phyloP scores from a whole-genome alignment of 2,113 vertebrate genomes.

The Labeo catla region DNA sequence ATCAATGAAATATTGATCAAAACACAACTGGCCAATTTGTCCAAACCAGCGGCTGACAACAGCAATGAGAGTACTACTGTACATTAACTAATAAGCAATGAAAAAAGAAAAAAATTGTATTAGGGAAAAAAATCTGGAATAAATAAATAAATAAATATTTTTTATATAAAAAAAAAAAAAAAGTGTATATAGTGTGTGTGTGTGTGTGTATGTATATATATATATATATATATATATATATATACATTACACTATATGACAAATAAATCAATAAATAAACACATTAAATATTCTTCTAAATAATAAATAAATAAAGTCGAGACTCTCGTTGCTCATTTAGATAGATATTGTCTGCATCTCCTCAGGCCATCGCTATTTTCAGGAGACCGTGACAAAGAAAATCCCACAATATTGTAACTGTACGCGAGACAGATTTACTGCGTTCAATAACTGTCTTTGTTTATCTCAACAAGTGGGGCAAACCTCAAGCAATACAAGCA shows the following conservation, averaged over 20 bases:
- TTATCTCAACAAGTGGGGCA: not conserved
- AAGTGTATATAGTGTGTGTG: too few relatives aligned
- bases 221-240: too few relatives aligned
- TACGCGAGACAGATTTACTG: not conserved
- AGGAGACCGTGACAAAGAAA: conserved; percentile 1
- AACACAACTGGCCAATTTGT: not conserved
- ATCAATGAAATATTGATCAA: not conserved
- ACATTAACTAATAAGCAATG: not conserved
- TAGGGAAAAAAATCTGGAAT: too few relatives aligned
- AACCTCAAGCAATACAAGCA: not conserved
- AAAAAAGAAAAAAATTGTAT: not conserved
- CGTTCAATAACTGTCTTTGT: not conserved
- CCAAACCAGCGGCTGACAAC: not conserved
- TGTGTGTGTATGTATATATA: too few relatives aligned
- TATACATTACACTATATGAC: too few relatives aligned
- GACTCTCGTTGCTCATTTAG: not conserved
- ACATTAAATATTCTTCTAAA: too few relatives aligned
- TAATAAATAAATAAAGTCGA: not conserved
- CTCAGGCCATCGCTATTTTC: not conserved
- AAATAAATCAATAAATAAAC: too few relatives aligned
- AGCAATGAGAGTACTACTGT: not conserved
- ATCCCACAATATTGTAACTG: not conserved
- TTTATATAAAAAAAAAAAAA: too few relatives aligned
- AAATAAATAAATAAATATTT: too few relatives aligned
- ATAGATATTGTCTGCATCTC: not conserved